phyloP scores from a whole-genome alignment of 2,888 invertebrate species.

The Brachylomia viminalis region DNA sequence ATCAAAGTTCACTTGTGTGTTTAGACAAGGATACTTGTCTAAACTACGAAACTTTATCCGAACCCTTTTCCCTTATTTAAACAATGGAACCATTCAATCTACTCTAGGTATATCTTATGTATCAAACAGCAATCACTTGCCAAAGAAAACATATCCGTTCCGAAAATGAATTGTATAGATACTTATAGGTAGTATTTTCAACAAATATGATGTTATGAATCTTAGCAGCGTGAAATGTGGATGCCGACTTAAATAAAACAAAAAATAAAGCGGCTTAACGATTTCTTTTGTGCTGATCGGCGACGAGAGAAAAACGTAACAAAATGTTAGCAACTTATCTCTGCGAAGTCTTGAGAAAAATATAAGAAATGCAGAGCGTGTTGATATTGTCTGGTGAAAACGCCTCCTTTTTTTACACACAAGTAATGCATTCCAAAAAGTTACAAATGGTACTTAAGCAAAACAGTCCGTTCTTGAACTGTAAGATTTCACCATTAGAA shows the following conservation, averaged over 20 bases:
- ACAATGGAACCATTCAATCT: constrained; percentile 18
- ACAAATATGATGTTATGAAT: constrained; percentile 3
- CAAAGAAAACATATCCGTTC: not conserved
- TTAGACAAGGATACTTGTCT: constrained; percentile 4
- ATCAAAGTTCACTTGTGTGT: constrained; percentile 2
- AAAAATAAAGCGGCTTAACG: constrained; percentile 32
- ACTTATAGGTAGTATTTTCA: not conserved
- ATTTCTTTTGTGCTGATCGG: constrained; percentile 31
- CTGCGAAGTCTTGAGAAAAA: not conserved
- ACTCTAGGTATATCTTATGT: too few species aligned
- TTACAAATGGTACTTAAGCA: not conserved
- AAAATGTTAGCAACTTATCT: constrained; percentile 18
- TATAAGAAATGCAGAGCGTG: not conserved
- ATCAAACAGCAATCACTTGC: not conserved
- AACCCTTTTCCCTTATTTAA: constrained; percentile 21
- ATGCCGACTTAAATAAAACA: constrained; percentile 16
- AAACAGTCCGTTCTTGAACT: not conserved
- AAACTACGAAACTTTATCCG: constrained; percentile 22
- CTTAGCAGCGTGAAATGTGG: not conserved
- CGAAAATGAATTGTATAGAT: not conserved
- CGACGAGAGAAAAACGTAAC: constrained; percentile 14
- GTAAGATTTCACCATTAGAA: not conserved
- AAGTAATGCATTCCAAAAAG: not conserved
- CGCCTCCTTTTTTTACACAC: not conserved
- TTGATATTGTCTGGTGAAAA: not conserved